Base-by-base conservation (phyloP, 2,888 invertebrate genomes). In the Chrysina gloriosa region DNA sequence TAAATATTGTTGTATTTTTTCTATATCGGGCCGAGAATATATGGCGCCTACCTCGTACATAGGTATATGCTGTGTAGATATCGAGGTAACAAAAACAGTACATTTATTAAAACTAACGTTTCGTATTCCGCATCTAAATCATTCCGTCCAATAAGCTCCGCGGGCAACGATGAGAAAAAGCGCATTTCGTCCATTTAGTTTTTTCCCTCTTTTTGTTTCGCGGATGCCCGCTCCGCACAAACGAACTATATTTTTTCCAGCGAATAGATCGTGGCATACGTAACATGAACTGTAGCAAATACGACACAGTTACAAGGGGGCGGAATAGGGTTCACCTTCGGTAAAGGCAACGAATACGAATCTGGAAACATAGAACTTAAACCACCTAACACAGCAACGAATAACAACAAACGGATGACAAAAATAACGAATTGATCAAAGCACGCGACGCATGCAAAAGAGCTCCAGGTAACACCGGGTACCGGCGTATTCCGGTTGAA, bases 361-460 rank as follows among this genome's bases (percentile, higher is more conserved):
- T n/a, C n/a, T n/a, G n/a, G n/a, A n/a, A n/a, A n/a, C n/a, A n/a
- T n/a, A n/a, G 19, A 29, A 29, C 29, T 6, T 29, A 29, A 29
- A 29, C n/a, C 14, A 36, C 25, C n/a, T 9, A 21, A 34, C 34
- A 21, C n/a, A 21, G 47, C 23, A 47, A 19, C 21, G 19, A 25
- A 48, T 6, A n/a, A 25, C 23, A 56, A 42, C 42, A 39, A 39
- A 9, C 39, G 23, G 36, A 52, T 19, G 23, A 21, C 56, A 39
- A 23, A 58, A 58, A 42, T 65, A 74, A 72, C 73, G 70, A 61
- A 73, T 73, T 70, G 72, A 74, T 72, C 69, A 69, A 65, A 42
- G 69, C 63, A 67, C 66, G 70, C 65, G 63, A 69, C 52, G 65
- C 67, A 69, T 68, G 69, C 48, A 68, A 69, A 70, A 69, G 31